Evolutionary conservation across 1,140 invertebrate genomes (phyloP), one percentile per base, ranked within the genome.

Genomic region (Heliconius himera): DNA sequence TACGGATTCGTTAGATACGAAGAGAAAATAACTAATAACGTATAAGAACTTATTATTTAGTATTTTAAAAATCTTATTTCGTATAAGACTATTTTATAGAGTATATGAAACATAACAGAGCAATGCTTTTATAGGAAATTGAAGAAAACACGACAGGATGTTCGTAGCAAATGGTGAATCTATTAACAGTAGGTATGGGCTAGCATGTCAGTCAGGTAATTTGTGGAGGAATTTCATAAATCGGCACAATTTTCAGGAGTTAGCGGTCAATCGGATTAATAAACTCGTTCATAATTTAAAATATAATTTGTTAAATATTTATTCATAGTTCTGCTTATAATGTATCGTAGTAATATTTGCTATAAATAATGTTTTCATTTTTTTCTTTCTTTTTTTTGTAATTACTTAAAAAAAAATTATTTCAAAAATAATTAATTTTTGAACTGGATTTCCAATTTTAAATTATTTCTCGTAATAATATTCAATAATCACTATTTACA

Each of bases 121-220:
- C 60, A 29, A 66, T 29, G 41, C 1, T 66, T 66, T 66, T 29
- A 16, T 66, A 66, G 22, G 26, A 66, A 66, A 66, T 66, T 66
- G 60, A 66, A 66, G 60, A 66, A 66, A 66, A 66, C 13, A 66
- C 26, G 60, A 29, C 60, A 66, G 60, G 73, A 74, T 72, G 33
- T 33, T 73, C 49, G 49, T 54, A 51, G 73, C 29, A 9, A 38
- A 41, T 51, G 72, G 70, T 74, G 38, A 71, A 85, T 86, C 84
- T 83, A 83, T 84, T 81, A 84, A 81, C 71, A 81, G 83, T 84
- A 72, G 36, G 36, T 72, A 87, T 85, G 79, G 84, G 72, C 82
- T 82, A 80, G 82, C 82, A 82, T 82, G 86, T 84, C 85, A 87
- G 85, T 87, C 85, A 85, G 85, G 82, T 89, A 89, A 89, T 89